These are phyloP conservation scores for Crocidura indochinensis DNA, from an alignment of 2,797 vertebrate genomes.

Conservation along the genomic window DNA sequence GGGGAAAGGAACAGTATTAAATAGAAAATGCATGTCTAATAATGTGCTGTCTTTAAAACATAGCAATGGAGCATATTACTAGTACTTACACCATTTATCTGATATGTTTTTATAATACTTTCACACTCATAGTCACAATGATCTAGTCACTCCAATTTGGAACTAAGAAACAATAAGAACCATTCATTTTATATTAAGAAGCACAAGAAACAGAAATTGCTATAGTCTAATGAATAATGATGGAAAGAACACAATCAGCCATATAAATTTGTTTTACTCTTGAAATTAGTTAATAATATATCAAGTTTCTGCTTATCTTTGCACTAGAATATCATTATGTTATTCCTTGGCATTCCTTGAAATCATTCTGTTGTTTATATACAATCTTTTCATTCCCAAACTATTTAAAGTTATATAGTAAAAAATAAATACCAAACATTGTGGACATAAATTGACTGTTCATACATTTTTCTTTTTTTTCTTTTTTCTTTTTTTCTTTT, in stretches of 20 bases:
- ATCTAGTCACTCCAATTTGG: background rate
- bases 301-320: background rate
- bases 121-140: background rate
- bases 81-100: background rate
- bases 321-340: background rate
- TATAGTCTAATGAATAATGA: background rate
- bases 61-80: background rate
- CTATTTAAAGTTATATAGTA: conserved; percentile 21
- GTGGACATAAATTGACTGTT: background rate
- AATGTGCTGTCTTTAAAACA: background rate
- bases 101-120: background rate
- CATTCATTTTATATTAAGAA: too few species aligned
- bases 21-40: conserved; percentile 32
- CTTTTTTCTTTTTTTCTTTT: too few species aligned
- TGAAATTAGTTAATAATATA: background rate
- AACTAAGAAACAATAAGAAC: background rate
- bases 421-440: background rate
- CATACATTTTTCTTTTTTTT: background rate
- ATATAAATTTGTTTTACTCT: background rate
- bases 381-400: background rate
- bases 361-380: conserved; percentile 39
- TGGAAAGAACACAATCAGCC: background rate
- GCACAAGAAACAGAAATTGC: background rate
- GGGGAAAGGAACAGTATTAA: background rate
- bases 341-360: conserved; percentile 23